phyloP scores from a whole-genome alignment of 2,888 invertebrate genomes.

The Macrophya annulata region DNA sequence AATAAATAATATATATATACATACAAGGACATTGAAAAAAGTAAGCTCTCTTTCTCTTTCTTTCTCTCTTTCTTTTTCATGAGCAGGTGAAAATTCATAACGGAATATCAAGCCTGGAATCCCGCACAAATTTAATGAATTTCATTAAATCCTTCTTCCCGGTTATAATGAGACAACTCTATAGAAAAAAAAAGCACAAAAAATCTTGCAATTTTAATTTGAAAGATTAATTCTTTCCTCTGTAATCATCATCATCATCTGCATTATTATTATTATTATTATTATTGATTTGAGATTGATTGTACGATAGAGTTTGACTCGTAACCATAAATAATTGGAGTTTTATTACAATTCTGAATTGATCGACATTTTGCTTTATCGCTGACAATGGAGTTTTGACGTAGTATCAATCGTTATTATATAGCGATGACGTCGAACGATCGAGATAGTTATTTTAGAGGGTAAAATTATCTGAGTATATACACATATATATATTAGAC shows the following conservation, averaged over 20 bases:
- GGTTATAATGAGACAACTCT: too few relatives aligned
- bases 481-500: too few relatives aligned
- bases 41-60: background rate
- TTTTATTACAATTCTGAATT: background rate
- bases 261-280: background rate
- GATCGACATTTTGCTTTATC: background rate
- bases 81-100: too few relatives aligned
- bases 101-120: too few relatives aligned
- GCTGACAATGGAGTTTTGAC: conserved; percentile 6
- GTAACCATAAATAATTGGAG: background rate
- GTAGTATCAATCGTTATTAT: background rate
- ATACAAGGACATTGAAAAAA: background rate
- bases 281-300: background rate
- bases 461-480: background rate
- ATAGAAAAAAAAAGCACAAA: too few relatives aligned
- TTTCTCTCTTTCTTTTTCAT: too few relatives aligned
- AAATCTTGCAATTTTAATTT: too few relatives aligned
- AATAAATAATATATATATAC: too few relatives aligned
- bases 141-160: background rate
- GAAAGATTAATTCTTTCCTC: background rate
- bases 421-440: background rate
- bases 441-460: background rate
- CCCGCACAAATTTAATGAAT: background rate
- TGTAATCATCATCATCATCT: too few relatives aligned
- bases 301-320: background rate